phyloP scores from a whole-genome alignment of 1,140 invertebrate genomes.

The Drosophila varians region DNA sequence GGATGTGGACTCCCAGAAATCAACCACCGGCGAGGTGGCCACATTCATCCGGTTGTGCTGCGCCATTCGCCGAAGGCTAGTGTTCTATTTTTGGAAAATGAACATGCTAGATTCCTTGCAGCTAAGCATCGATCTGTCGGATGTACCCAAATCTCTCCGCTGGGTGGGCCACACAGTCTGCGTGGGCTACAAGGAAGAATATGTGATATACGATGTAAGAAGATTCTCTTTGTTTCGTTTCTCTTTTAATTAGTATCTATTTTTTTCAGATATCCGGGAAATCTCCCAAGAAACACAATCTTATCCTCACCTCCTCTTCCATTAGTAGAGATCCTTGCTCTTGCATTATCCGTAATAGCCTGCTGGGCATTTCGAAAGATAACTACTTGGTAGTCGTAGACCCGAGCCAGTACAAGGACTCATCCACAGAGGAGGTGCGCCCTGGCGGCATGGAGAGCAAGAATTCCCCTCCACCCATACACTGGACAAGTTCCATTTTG shows the following conservation, averaged over 20 bases:
- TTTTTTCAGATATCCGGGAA: constrained; percentile 56
- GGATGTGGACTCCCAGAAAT: constrained; percentile 89
- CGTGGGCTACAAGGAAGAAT: constrained; percentile 93
- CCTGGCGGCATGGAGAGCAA: constrained; percentile 46
- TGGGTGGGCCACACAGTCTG: constrained; percentile 94
- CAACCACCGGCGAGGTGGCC: constrained; percentile 88
- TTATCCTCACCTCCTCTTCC: constrained; percentile 92
- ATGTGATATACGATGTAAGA: constrained; percentile 90
- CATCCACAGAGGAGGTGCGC: constrained; percentile 12
- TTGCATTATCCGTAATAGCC: constrained; percentile 86
- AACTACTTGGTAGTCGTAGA: constrained; percentile 72
- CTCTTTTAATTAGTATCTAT: neutral
- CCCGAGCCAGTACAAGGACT: constrained; percentile 52
- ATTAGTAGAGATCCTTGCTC: constrained; percentile 92
- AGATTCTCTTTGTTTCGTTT: neutral
- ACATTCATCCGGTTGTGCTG: constrained; percentile 93
- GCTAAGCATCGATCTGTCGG: constrained; percentile 91
- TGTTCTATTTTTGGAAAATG: constrained; percentile 96
- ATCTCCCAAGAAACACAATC: constrained; percentile 68
- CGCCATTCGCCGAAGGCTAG: constrained; percentile 93
- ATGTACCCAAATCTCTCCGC: constrained; percentile 92
- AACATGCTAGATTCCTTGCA: constrained; percentile 90
- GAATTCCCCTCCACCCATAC: constrained; percentile 47
- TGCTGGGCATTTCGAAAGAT: constrained; percentile 77
- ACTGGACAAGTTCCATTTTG: constrained; percentile 66